Evolutionary conservation across 2,797 vertebrate species (phyloP), one percentile per base, ranked within the genome.

Genomic region (Aulostomus chinensis): DNA sequence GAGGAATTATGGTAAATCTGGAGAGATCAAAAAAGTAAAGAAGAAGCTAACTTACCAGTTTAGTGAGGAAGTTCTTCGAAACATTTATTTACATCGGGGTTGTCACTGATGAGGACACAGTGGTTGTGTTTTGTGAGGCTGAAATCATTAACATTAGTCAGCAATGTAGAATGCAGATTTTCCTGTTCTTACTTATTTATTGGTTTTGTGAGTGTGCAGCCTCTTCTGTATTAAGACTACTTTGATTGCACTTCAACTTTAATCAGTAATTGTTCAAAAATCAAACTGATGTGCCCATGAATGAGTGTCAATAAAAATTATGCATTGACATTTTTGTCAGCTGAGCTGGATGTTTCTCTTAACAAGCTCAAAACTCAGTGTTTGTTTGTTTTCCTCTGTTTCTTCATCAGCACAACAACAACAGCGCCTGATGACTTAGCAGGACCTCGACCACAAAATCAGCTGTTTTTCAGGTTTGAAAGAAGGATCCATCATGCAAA

Each of bases 21-120:
- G 97, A 4, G 96, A 98, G 81, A 95, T 99, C 42, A 94, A 93
- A 78, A 99, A 99, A 80, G 89, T 99, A 21, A 99, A 98, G 88
- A 97, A 97, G 88, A 99, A 99, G 88, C 86, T 99, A 26, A 99
- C 97, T 12, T 99, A 99, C 75, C 96, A 98, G 90, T 99, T 99
- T 91, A 98, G 96, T 47, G 92, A 94, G 20, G 94, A 94, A 54
- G 94, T 98, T 72, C 89, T 99, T 83, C 91, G 72, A 53, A 83
- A 64, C 58, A 22, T 70, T 15, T 79, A 40, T 58, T n/a, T 55
- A 22, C 66, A 21, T 31, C 76, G 66, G 2, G 76, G 65, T 51
- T 14, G 68, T 51, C 74, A 59, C 48, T 85, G 68, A 86, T 20
- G 16, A 47, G 13, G 45, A 16, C 64, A 21, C 37, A 58, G 12